phyloP scores from a whole-genome alignment of 2,888 invertebrate genomes.

The Cerastoderma edule region DNA sequence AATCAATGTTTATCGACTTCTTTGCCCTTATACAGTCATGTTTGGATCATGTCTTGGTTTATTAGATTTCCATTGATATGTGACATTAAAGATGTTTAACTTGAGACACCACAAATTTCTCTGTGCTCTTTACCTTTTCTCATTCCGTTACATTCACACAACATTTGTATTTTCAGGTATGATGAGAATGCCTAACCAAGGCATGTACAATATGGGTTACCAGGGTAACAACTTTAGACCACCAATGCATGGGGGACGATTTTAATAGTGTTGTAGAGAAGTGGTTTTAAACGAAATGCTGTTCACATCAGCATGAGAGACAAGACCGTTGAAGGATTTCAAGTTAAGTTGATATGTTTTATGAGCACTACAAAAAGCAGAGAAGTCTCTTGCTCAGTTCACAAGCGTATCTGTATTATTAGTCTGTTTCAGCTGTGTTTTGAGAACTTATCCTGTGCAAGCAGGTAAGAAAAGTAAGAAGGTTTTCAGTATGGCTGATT shows the following conservation, averaged over 20 bases:
- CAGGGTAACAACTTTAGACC: constrained; percentile 50
- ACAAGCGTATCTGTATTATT: neutral
- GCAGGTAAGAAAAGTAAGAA: constrained; percentile 3
- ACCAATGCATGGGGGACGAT: constrained; percentile 40
- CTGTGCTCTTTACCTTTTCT: too few relatives aligned
- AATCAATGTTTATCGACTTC: too few relatives aligned
- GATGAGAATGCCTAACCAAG: constrained; percentile 49
- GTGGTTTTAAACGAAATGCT: constrained; percentile 4
- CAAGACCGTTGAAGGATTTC: neutral
- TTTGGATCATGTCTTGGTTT: too few relatives aligned
- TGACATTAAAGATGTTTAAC: too few relatives aligned
- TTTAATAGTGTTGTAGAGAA: constrained; percentile 33
- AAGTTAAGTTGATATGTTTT: constrained; percentile 36
- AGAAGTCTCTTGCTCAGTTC: constrained; percentile 1
- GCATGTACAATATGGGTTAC: constrained; percentile 61
- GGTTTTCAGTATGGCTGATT: neutral
- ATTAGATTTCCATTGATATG: too few relatives aligned
- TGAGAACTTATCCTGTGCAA: neutral
- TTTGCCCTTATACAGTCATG: too few relatives aligned
- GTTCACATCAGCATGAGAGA: neutral
- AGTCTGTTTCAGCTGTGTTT: constrained; percentile 5
- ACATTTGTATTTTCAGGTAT: constrained; percentile 27
- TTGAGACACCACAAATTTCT: too few relatives aligned
- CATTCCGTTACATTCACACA: too few relatives aligned
- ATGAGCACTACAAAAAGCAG: neutral